Conservation (phyloP, 2,888 invertebrate genomes). For the Nomada fabriciana region DNA sequence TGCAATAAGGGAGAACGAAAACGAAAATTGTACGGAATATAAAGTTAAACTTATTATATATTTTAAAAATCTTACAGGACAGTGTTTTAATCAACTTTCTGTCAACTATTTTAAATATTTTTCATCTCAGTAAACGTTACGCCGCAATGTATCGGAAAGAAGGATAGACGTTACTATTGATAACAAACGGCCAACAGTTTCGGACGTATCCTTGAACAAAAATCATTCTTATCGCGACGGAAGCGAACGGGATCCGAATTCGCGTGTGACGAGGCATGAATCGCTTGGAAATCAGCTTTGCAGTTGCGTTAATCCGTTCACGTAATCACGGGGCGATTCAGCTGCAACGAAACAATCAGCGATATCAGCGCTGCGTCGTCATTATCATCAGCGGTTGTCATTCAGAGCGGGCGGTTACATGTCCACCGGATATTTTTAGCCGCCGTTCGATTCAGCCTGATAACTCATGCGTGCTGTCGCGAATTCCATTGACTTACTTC, state of each 20-base stretch:
- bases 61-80: too few relatives aligned
- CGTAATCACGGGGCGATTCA: constrained; percentile 50
- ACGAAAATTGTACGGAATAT: too few relatives aligned
- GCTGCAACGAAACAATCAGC: constrained; percentile 46
- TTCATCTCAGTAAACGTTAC: too few relatives aligned
- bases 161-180: too few relatives aligned
- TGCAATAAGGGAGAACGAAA: too few relatives aligned
- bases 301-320: constrained; percentile 43
- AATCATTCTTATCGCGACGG: not conserved
- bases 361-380: constrained; percentile 56
- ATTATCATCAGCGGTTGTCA: constrained; percentile 50
- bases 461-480: constrained; percentile 7
- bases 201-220: not conserved
- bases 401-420: constrained; percentile 1
- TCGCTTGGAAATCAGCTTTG: constrained; percentile 24
- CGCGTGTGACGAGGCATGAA: constrained; percentile 10
- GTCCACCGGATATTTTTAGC: constrained; percentile 26
- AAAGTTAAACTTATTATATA: too few relatives aligned
- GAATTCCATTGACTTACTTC: constrained; percentile 1
- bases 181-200: not conserved
- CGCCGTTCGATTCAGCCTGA: not conserved
- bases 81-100: too few relatives aligned
- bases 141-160: too few relatives aligned
- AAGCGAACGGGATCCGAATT: not conserved
- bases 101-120: too few relatives aligned